A percentile compares a stretch with the other conserved stretches of the same genome.
Conservation (phyloP, 1,140 invertebrate genomes). For the Drosophila cardini region DNA sequence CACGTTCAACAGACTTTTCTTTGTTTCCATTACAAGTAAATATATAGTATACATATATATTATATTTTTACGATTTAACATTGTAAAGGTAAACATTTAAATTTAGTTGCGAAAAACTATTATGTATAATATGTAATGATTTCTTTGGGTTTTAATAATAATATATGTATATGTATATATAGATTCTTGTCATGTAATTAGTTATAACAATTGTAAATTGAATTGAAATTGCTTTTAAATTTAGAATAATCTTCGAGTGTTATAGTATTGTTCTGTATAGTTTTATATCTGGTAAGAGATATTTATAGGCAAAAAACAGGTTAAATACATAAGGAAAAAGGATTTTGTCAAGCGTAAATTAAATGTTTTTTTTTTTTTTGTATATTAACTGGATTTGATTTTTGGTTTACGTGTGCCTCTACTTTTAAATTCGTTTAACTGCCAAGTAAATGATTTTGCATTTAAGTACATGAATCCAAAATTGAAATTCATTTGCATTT, state of each 20-base stretch:
- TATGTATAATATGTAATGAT: slow-evolving; percentile 49
- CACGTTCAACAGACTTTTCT: slow-evolving; percentile 80
- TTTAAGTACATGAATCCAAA: slow-evolving; percentile 54
- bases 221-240: slow-evolving; percentile 83
- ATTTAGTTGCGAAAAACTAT: slow-evolving; percentile 54
- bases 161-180: background rate
- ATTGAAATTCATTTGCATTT: slow-evolving; percentile 35
- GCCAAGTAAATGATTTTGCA: slow-evolving; percentile 49
- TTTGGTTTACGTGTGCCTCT: slow-evolving; percentile 59
- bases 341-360: slow-evolving; percentile 52
- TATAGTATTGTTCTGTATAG: background rate
- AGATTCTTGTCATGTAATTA: slow-evolving; percentile 22
- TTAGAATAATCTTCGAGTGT: slow-evolving; percentile 69
- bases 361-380: too few relatives aligned
- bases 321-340: background rate
- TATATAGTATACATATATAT: slow-evolving; percentile 29
- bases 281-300: background rate
- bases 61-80: slow-evolving; percentile 48
- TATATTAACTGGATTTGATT: slow-evolving; percentile 17
- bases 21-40: slow-evolving; percentile 59
- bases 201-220: slow-evolving; percentile 60
- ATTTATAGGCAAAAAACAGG: background rate
- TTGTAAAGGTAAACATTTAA: slow-evolving; percentile 61
- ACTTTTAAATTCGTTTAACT: slow-evolving; percentile 79
- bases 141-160: slow-evolving; percentile 15